These are phyloP conservation scores for Probaryconus sp. DNA, from an alignment of 1,140 invertebrate species.

Conservation along the genomic window DNA sequence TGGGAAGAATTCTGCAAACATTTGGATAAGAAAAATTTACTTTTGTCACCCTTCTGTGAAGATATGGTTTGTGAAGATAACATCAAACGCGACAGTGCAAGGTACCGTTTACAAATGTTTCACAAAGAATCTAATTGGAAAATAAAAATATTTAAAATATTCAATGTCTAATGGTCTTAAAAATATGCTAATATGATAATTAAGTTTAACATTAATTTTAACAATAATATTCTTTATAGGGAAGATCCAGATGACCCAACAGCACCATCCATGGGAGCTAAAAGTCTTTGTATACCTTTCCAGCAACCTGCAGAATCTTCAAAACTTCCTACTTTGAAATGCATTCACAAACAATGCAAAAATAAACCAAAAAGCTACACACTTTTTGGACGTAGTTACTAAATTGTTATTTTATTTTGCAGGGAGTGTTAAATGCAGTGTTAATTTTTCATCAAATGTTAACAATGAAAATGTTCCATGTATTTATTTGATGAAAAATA, in stretches of 20 bases:
- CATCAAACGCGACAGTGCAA: conserved; percentile 97
- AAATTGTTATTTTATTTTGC: conserved; percentile 10
- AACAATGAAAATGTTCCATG: conserved; percentile 9
- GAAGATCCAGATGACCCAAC: conserved; percentile 84
- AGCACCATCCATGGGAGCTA: conserved; percentile 97
- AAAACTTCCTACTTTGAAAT: conserved; percentile 83
- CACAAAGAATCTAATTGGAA: conserved; percentile 1
- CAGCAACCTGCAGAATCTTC: conserved; percentile 85
- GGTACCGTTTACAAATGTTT: too few relatives aligned
- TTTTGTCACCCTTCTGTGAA: conserved; percentile 97
- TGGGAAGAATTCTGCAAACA: conserved; percentile 90
- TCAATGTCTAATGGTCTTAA: too few relatives aligned
- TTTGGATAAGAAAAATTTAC: conserved; percentile 93
- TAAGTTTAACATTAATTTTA: conserved; percentile 5
- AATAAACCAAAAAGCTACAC: conserved; percentile 24
- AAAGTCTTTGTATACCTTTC: conserved; percentile 98
- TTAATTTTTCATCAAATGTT: background rate
- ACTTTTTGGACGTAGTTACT: conserved; percentile 50
- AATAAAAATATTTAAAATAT: background rate
- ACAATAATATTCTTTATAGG: conserved; percentile 63
- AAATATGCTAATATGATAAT: too few relatives aligned
- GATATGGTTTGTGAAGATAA: conserved; percentile 92
- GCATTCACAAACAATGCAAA: conserved; percentile 71
- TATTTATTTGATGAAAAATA: conserved; percentile 3
- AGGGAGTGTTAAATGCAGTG: background rate